Evolutionary conservation across 2,113 vertebrate species (phyloP).

Genomic region (Prochilodus magdalenae): DNA sequence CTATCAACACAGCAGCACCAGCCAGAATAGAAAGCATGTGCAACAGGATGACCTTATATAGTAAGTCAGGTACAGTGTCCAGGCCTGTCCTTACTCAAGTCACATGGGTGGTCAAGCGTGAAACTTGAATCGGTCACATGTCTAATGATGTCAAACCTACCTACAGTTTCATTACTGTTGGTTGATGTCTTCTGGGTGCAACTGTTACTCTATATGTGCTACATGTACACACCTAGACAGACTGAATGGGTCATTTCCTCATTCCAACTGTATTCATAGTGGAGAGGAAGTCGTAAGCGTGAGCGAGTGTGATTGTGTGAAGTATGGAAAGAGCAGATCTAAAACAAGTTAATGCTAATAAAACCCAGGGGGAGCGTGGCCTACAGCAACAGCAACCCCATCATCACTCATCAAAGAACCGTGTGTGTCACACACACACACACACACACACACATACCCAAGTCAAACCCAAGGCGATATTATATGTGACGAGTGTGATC

Average conservation of each 20-base stretch:
- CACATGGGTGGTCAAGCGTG: no score
- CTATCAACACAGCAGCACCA: no score
- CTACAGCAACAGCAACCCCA: slow-evolving; percentile 35
- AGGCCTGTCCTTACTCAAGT: no score
- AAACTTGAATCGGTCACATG: no score
- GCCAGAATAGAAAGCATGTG: no score
- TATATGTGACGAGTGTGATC: slow-evolving; percentile 9
- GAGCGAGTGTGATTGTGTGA: not conserved
- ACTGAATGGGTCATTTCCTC: slow-evolving; percentile 6
- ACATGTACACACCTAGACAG: not conserved
- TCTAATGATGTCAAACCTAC: no score
- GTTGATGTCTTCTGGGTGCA: no score
- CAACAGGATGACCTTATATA: no score
- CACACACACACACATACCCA: slow-evolving; percentile 1
- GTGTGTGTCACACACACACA: slow-evolving; percentile 16
- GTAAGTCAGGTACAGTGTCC: no score
- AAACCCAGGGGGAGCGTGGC: slow-evolving; percentile 24
- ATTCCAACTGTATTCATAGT: not conserved
- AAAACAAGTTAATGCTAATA: slow-evolving; percentile 30
- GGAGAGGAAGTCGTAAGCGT: not conserved
- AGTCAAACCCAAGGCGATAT: slow-evolving; percentile 31
- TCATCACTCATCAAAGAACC: slow-evolving; percentile 45
- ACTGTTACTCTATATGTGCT: no score
- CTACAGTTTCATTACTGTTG: no score
- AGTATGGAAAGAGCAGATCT: slow-evolving; percentile 13